These are phyloP conservation scores for Hippopotamus amphibius DNA, from an alignment of 2,113 vertebrate species.

Conservation along the genomic window DNA sequence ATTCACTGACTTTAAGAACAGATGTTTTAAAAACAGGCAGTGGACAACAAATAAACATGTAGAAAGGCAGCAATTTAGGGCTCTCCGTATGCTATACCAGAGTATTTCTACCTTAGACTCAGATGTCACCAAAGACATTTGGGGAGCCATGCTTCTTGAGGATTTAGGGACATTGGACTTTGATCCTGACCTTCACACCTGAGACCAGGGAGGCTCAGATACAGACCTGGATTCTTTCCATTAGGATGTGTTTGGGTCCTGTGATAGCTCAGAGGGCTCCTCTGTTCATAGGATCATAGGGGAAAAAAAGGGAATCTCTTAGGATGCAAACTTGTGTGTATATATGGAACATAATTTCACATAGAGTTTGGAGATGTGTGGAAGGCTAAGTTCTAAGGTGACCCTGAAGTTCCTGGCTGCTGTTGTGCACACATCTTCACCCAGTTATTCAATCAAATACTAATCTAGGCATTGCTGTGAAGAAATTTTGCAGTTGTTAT, in stretches of 20 bases:
- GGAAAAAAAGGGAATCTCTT: not conserved
- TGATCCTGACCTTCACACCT: not conserved
- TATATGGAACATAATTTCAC: not conserved
- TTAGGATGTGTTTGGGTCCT: not conserved
- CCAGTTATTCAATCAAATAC: not conserved
- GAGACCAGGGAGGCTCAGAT: not conserved
- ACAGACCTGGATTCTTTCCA: fast-evolving
- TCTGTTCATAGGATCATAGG: not conserved
- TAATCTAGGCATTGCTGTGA: not conserved
- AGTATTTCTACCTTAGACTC: not conserved
- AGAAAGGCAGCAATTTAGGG: not conserved
- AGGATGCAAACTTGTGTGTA: not conserved
- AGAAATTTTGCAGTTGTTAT: not conserved
- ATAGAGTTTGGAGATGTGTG: not conserved
- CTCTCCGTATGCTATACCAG: not conserved
- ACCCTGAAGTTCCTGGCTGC: not conserved
- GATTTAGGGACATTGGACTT: not conserved
- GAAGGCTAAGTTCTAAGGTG: not conserved
- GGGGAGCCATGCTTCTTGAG: not conserved
- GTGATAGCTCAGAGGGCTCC: too few relatives aligned
- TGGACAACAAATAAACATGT: not conserved
- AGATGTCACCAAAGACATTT: not conserved
- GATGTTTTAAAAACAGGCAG: not conserved
- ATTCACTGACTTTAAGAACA: not conserved
- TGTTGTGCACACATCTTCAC: not conserved